Base-by-base conservation (phyloP, 2,113 vertebrate species). In the Poecilia latipinna region DNA sequence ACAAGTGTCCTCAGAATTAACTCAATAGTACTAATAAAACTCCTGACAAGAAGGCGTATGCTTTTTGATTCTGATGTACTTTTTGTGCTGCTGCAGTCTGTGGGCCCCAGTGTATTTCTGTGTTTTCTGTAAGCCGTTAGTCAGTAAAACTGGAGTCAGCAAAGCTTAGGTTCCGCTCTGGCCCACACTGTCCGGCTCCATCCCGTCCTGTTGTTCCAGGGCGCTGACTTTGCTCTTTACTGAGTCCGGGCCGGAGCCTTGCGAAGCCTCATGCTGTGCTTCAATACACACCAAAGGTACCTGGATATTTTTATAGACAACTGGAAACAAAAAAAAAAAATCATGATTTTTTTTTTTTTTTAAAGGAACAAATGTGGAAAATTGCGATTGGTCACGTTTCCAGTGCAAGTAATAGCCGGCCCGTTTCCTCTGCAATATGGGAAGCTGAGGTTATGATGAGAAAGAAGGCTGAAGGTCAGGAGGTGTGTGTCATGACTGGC, bases 181-280 rank as follows among this genome's bases (percentile, higher is more conserved):
- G 35, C 78, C 88, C 57, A 13, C 70, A 22, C 74, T 82, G 80
- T 77, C 84, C 79, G 22, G 29, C 68, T 73, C 80, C 0, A 80
- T 78, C 70, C 86, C 85, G 81, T 83, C 78, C 82, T 70, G 61
- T 71, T 78, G 26, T 79, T 91, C 88, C 85, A 78, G 86, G 88
- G 88, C 78, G 88, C 90, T 92, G 89, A 93, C 90, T 75, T 80
- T 79, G 93, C 90, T 89, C 57, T 88, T 90, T 86, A 26, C 63
- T 32, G n/a, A 74, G 77, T 74, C 72, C 70, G 67, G 24, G 31
- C n/a, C 31, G 76, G 69, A 72, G 64, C 65, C 77, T 57, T 19
- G 17, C 60, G 68, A 60, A 32, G 42, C 61, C 71, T 78, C 42
- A 29, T 12, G 51, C 63, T 35, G 57, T 24, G 19, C 10, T 15